Evolutionary conservation across 1,140 invertebrate species (phyloP).

Genomic region (Physella acuta): DNA sequence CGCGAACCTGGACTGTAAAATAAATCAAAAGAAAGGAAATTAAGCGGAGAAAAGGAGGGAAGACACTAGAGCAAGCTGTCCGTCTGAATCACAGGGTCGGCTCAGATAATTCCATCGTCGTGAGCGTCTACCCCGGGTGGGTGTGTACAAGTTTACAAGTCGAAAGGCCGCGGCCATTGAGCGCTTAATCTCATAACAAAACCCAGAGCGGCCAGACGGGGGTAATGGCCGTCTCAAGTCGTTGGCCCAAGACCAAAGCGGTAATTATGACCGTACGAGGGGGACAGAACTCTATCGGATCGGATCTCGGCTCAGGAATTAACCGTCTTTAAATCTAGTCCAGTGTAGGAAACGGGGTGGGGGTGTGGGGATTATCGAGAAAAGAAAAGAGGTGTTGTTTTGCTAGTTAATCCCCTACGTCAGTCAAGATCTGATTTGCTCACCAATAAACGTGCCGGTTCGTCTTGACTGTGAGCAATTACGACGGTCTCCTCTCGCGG

Average conservation of each 20-base stretch:
- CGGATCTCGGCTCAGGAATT: background rate
- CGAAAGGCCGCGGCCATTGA: too few relatives aligned
- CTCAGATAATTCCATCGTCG: too few relatives aligned
- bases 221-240: background rate
- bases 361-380: background rate
- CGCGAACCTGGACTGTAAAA: too few relatives aligned
- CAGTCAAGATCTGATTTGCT: constrained; percentile 6
- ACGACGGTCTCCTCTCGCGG: background rate
- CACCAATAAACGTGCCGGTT: background rate
- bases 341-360: background rate
- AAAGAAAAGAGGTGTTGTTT: too few relatives aligned
- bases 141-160: too few relatives aligned
- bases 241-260: background rate
- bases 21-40: too few relatives aligned
- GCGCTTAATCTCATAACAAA: too few relatives aligned
- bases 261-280: background rate
- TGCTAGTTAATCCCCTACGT: constrained; percentile 7
- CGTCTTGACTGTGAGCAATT: constrained; percentile 2
- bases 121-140: too few relatives aligned
- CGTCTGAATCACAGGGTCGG: too few relatives aligned
- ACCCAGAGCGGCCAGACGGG: too few relatives aligned
- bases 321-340: background rate
- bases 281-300: constrained; percentile 3
- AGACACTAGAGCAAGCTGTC: too few relatives aligned
- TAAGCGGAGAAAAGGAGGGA: too few relatives aligned